phyloP scores from a whole-genome alignment of 2,113 vertebrate genomes.

The Melanostigma gelatinosum region DNA sequence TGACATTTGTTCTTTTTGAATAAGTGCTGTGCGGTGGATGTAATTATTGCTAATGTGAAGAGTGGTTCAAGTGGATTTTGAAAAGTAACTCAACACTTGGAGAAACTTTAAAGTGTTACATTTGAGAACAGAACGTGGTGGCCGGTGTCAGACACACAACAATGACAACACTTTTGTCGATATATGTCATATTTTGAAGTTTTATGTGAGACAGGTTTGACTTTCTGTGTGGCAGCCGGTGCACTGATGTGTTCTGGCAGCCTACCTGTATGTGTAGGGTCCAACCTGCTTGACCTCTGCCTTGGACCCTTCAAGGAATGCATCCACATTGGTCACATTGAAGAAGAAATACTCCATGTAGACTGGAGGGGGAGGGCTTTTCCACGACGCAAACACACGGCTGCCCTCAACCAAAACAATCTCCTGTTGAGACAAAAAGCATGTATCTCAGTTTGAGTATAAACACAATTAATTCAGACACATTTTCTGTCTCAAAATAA shows the following conservation, averaged over 20 bases:
- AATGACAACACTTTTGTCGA: neutral
- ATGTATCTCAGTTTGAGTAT: neutral
- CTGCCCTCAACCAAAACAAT: slow-evolving; percentile 91
- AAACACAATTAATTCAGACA: neutral
- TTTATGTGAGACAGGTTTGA: neutral
- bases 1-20: too few species aligned
- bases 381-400: slow-evolving; percentile 90
- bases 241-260: neutral
- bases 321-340: slow-evolving; percentile 90
- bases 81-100: too few species aligned
- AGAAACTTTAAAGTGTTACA: too few species aligned
- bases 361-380: slow-evolving; percentile 90
- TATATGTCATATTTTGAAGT: neutral
- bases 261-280: slow-evolving; percentile 94
- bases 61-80: too few species aligned
- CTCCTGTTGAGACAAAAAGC: slow-evolving; percentile 79
- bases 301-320: slow-evolving; percentile 84
- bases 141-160: neutral
- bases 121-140: neutral
- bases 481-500: neutral
- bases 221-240: neutral
- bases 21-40: too few species aligned
- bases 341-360: slow-evolving; percentile 96
- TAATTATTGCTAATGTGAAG: neutral
- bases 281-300: slow-evolving; percentile 87